Conservation (phyloP, 2,797 vertebrate genomes). For the Channa striata region DNA sequence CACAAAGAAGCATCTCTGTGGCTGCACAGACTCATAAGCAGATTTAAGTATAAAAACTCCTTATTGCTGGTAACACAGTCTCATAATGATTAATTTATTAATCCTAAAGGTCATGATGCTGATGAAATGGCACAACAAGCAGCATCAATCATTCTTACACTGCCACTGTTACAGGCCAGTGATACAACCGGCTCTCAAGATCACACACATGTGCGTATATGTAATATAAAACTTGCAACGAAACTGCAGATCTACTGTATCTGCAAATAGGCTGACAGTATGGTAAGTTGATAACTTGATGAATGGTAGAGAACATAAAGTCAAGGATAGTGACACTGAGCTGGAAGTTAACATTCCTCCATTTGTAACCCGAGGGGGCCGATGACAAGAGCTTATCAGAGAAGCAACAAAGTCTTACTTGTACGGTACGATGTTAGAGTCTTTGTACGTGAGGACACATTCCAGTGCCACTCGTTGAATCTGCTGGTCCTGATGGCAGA, state of each 20-base stretch:
- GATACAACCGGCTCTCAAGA: no score
- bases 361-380: slow-evolving; percentile 55
- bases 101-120: no score
- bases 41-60: background rate
- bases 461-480: slow-evolving; percentile 93
- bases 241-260: slow-evolving; percentile 31
- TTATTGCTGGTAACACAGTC: background rate
- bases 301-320: slow-evolving; percentile 10
- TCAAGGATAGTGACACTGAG: slow-evolving; percentile 8
- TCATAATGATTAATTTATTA: no score
- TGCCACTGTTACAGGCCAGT: no score
- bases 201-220: slow-evolving; percentile 13
- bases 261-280: slow-evolving; percentile 18
- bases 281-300: slow-evolving; percentile 51
- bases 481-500: slow-evolving; percentile 94
- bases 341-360: slow-evolving; percentile 57
- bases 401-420: slow-evolving; percentile 85
- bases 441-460: slow-evolving; percentile 94
- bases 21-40: background rate
- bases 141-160: background rate
- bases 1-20: background rate
- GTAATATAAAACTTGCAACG: slow-evolving; percentile 32
- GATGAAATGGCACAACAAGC: no score
- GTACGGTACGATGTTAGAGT: slow-evolving; percentile 91
- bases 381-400: slow-evolving; percentile 30